Evolutionary conservation across 2,113 vertebrate species (phyloP).

Genomic region (Rissa tridactyla): DNA sequence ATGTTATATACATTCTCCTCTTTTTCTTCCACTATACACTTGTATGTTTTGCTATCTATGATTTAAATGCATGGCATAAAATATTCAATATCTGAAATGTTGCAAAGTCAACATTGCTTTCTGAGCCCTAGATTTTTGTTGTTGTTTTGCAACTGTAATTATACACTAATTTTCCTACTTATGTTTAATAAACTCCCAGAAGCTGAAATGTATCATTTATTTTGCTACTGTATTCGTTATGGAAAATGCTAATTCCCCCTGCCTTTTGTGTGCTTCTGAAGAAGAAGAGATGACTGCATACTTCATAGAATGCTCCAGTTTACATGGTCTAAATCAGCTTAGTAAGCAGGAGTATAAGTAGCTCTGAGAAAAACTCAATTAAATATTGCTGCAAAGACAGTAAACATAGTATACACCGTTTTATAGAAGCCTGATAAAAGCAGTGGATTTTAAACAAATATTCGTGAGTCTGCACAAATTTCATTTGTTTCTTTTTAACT

Average conservation of each 20-base stretch:
- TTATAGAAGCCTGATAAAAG: neutral
- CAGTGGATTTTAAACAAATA: neutral
- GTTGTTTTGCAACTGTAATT: conserved; percentile 12
- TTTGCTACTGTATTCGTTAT: neutral
- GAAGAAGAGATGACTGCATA: neutral
- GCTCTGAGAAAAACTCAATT: neutral
- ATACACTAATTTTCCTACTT: neutral
- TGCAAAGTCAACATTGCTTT: conserved; percentile 20
- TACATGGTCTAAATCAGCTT: neutral
- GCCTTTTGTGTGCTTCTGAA: neutral
- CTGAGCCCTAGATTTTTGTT: neutral
- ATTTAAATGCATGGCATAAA: conserved; percentile 30
- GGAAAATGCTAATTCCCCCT: neutral
- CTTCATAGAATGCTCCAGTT: neutral
- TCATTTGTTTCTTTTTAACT: neutral
- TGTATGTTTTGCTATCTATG: neutral
- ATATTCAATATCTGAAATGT: neutral
- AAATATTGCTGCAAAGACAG: neutral
- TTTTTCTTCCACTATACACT: neutral
- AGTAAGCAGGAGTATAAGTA: neutral
- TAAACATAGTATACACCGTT: neutral
- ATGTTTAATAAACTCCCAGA: conserved; percentile 26
- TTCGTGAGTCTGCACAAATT: neutral
- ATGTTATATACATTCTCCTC: neutral
- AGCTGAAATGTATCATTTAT: conserved; percentile 20